Evolutionary conservation across 2,113 vertebrate species (phyloP), one percentile per base, ranked within the genome.

Genomic region (Picathartes gymnocephalus): DNA sequence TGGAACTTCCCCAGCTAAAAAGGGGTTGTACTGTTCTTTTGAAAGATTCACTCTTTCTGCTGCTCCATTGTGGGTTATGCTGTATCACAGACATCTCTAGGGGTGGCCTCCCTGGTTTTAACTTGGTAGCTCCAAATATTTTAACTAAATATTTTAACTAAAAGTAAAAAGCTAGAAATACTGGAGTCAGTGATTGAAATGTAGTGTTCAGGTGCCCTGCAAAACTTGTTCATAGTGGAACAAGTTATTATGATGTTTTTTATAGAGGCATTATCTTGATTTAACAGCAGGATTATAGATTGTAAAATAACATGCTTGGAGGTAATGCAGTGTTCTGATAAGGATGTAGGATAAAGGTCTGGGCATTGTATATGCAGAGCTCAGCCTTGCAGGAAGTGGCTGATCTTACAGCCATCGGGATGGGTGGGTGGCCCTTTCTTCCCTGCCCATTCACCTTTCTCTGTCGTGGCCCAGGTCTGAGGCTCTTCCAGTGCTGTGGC

Each of bases 341-440:
- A 85, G 74, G 64, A 57, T 74, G 64, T 42, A 18, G 84, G 92
- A 15, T 70, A 64, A 81, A 86, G 85, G 88, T 81, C 70, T 82
- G 90, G 87, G 83, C 7, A 30, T 6, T 31, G 61, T 2, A 0
- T 2, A 1, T 5, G n/a, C 39, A 25, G 51, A 37, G 88, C 54
- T 8, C 3, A 73, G 83, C 47, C 5, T 0, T 24, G 61, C 35
- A 16, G 92, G 69, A 84, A 33, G 14, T 3, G 22, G 37, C 83
- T 39, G 81, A 60, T 69, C 19, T 56, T 20, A 27, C 0, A 0
- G 35, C 27, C 7, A 0, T 10, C 24, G 9, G 45, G 35, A 7
- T 3, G 35, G 82, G 5, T 9, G 9, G 53, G 19, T 10, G 12
- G 58, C 50, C 45, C 57, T 42, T 69, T 61, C 20, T 64, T 57